Evolutionary conservation across 2,888 invertebrate species (phyloP).

Genomic region (Pristionchus japonicus): DNA sequence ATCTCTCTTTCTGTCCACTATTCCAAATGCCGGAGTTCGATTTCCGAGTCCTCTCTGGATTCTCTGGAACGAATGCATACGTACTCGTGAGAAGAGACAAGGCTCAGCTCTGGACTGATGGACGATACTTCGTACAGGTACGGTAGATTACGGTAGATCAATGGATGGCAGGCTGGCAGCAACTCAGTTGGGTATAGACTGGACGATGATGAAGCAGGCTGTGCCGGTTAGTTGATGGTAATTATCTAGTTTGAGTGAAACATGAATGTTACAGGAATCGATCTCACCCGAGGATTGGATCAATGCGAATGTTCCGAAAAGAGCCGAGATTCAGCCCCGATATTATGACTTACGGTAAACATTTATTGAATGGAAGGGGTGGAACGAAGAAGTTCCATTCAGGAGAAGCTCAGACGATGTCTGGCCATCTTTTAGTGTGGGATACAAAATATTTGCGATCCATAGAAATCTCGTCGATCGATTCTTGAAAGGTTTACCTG

Average conservation of each 20-base stretch:
- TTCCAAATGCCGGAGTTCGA: constrained; percentile 88
- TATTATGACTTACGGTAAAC: constrained; percentile 81
- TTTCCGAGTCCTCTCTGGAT: constrained; percentile 87
- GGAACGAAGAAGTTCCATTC: background rate
- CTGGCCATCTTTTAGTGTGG: constrained; percentile 53
- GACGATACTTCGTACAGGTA: constrained; percentile 89
- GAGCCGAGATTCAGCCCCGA: constrained; percentile 84
- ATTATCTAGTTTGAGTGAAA: too few species aligned
- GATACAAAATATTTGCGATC: constrained; percentile 60
- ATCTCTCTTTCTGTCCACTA: too few species aligned
- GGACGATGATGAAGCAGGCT: constrained; percentile 29
- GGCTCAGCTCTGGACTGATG: constrained; percentile 93
- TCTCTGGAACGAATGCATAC: constrained; percentile 87
- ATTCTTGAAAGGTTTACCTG: constrained; percentile 67
- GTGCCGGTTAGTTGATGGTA: background rate
- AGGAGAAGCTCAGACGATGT: constrained; percentile 49
- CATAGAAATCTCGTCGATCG: constrained; percentile 67
- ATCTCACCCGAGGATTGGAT: constrained; percentile 69
- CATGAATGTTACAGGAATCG: constrained; percentile 52
- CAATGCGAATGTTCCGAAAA: constrained; percentile 74
- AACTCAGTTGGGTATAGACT: background rate
- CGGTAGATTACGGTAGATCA: background rate
- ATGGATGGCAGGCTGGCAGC: background rate
- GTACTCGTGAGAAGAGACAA: constrained; percentile 75
- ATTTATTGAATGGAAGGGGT: background rate